Evolutionary conservation across 2,797 vertebrate species (phyloP).

Genomic region (Gobionotothen gibberifrons): DNA sequence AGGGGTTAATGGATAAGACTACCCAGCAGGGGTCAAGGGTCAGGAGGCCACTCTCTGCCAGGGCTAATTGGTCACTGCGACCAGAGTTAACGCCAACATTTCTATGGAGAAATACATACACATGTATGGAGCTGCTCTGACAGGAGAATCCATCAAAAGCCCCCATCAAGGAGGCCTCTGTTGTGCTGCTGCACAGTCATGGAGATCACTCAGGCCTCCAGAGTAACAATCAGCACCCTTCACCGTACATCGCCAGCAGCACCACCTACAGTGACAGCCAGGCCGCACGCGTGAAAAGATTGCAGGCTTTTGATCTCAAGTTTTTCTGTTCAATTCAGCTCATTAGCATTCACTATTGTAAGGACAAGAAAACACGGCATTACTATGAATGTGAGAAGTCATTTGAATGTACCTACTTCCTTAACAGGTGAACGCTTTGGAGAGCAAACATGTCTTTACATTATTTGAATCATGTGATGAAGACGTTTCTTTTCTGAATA

Average conservation of each 20-base stretch:
- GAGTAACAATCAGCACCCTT: slow-evolving; percentile 63
- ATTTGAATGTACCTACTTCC: not conserved
- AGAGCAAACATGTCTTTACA: no score
- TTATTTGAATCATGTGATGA: no score
- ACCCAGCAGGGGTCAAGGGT: slow-evolving; percentile 95
- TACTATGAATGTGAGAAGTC: not conserved
- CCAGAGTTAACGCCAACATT: slow-evolving; percentile 73
- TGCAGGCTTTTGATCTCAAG: slow-evolving; percentile 53
- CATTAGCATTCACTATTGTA: slow-evolving; percentile 25
- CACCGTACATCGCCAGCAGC: slow-evolving; percentile 52
- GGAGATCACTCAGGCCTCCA: slow-evolving; percentile 71
- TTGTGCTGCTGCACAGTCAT: slow-evolving; percentile 68
- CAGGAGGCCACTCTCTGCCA: slow-evolving; percentile 88
- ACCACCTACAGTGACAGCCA: slow-evolving; percentile 72
- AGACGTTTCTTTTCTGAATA: not conserved
- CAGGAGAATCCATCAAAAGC: slow-evolving; percentile 75
- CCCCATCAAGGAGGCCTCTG: slow-evolving; percentile 67
- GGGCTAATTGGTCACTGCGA: slow-evolving; percentile 93
- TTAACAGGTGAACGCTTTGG: no score
- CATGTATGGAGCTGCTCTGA: slow-evolving; percentile 74
- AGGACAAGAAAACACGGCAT: not conserved
- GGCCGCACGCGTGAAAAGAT: slow-evolving; percentile 37
- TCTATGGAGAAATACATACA: slow-evolving; percentile 74
- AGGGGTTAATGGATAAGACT: slow-evolving; percentile 91
- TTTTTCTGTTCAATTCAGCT: slow-evolving; percentile 22